These are phyloP conservation scores for Salvator merianae DNA, from an alignment of 2,113 vertebrate genomes.

Conservation along the genomic window DNA sequence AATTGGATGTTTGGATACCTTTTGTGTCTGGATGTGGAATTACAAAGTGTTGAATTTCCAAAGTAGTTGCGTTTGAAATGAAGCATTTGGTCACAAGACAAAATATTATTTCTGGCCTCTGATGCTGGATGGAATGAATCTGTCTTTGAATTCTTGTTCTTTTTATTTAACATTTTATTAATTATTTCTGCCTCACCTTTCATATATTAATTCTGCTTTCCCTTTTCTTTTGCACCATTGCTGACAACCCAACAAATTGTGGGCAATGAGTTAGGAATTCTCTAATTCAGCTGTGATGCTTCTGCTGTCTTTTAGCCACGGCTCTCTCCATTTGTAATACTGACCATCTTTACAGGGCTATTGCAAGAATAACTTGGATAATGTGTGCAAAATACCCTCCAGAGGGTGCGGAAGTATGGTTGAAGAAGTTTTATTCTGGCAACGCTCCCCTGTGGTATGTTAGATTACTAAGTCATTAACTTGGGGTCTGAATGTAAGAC, in stretches of 20 bases:
- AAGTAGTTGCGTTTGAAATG: background rate
- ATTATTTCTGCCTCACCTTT: background rate
- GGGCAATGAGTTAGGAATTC: background rate
- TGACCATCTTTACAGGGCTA: background rate
- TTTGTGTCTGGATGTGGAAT: slow-evolving; percentile 60
- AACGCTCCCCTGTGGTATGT: background rate
- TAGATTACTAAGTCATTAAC: background rate
- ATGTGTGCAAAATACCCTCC: background rate
- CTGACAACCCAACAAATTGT: too few species aligned
- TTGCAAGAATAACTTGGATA: background rate
- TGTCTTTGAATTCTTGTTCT: background rate
- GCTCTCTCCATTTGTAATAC: background rate
- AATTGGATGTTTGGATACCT: slow-evolving; percentile 17
- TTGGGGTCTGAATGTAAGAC: too few species aligned
- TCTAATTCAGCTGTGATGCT: background rate
- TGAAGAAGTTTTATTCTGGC: too few species aligned
- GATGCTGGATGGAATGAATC: background rate
- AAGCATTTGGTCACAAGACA: background rate
- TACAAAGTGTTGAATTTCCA: slow-evolving; percentile 38
- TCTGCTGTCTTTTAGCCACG: background rate
- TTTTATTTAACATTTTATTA: background rate
- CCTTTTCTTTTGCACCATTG: background rate
- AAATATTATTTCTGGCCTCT: background rate
- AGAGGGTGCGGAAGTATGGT: background rate
- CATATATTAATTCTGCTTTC: background rate